Evolutionary conservation across 1,140 invertebrate species (phyloP).

Genomic region (Diploscapter pachys): DNA sequence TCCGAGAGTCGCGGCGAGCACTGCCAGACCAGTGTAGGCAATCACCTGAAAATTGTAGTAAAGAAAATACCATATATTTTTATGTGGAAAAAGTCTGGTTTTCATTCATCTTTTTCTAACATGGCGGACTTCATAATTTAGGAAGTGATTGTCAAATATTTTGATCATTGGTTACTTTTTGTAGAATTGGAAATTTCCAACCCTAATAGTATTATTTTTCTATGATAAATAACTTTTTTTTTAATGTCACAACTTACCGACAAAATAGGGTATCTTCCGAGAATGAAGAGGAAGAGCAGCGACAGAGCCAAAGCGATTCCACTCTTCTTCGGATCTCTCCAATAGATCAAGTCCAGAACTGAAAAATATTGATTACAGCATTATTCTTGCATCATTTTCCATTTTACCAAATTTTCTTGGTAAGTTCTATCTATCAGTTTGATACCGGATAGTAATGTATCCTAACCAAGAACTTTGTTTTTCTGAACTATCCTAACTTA

Average conservation of each 20-base stretch:
- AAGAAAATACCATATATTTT: background rate
- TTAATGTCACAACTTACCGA: slow-evolving; percentile 53
- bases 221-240: too few relatives aligned
- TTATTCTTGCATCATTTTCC: background rate
- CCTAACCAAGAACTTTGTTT: too few relatives aligned
- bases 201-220: too few relatives aligned
- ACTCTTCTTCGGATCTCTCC: slow-evolving; percentile 88
- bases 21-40: slow-evolving; percentile 80
- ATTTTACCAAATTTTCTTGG: too few relatives aligned
- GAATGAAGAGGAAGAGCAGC: slow-evolving; percentile 79
- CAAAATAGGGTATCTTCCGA: slow-evolving; percentile 68
- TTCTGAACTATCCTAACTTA: too few relatives aligned
- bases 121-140: too few relatives aligned
- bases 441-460: background rate
- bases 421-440: too few relatives aligned
- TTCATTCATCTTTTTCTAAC: too few relatives aligned
- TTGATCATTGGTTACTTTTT: too few relatives aligned
- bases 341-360: slow-evolving; percentile 94
- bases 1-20: slow-evolving; percentile 76
- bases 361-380: slow-evolving; percentile 59
- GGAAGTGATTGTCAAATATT: too few relatives aligned
- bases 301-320: slow-evolving; percentile 83
- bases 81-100: too few relatives aligned
- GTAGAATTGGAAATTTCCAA: too few relatives aligned
- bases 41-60: slow-evolving; percentile 72